Percentiles rank a stretch among this genome's conserved stretches.
Conservation (phyloP, 2,797 vertebrate species). For the Nasua narica region DNA sequence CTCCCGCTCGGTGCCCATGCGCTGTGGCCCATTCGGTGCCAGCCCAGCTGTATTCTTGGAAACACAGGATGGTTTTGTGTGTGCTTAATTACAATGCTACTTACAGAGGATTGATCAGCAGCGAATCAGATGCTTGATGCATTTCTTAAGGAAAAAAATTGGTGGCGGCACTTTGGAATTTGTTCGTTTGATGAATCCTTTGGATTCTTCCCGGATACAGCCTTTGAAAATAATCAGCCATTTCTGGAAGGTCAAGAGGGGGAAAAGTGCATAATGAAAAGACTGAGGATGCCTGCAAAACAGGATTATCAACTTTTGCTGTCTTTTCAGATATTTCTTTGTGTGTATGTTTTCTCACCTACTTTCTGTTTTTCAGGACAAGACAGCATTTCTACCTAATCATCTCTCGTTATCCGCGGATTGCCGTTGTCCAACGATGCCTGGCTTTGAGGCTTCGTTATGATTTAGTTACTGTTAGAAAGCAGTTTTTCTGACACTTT, state of each 20-base stretch:
- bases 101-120: constrained; percentile 62
- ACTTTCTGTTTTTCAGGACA: background rate
- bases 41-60: constrained; percentile 61
- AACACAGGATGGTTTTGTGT: constrained; percentile 55
- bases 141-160: constrained; percentile 38
- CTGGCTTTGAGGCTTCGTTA: background rate
- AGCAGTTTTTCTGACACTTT: background rate
- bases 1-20: background rate
- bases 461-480: background rate
- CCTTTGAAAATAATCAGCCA: constrained; percentile 37
- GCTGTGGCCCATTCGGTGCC: background rate
- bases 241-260: constrained; percentile 40
- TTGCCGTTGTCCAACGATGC: background rate
- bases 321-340: constrained; percentile 4
- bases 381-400: background rate
- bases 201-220: background rate
- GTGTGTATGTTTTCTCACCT: background rate
- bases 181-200: constrained; percentile 53
- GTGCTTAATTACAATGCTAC: constrained; percentile 66
- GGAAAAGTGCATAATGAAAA: background rate
- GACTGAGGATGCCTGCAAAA: background rate
- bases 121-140: constrained; percentile 42
- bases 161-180: constrained; percentile 40
- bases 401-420: background rate
- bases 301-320: background rate